Conservation (phyloP, 2,797 vertebrate species). For the Serranus cabrilla region DNA sequence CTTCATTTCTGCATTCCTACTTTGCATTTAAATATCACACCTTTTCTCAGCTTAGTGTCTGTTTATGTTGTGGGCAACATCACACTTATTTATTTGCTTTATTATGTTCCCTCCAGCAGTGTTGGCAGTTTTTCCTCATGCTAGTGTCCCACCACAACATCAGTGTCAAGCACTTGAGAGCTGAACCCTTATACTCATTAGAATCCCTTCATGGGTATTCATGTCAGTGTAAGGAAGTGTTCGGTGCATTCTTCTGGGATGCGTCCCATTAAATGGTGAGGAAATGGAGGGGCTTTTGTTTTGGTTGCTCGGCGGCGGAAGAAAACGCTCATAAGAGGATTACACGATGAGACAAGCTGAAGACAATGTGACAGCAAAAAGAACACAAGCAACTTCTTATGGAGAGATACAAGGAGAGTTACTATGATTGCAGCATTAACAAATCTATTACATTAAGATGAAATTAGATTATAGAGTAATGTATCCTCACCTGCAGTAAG, state of each 20-base stretch:
- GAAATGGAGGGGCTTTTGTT: constrained; percentile 53
- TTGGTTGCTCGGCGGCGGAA: constrained; percentile 25
- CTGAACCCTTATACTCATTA: constrained; percentile 38
- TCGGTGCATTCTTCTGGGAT: constrained; percentile 36
- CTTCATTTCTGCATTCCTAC: constrained; percentile 8
- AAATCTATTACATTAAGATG: constrained; percentile 38
- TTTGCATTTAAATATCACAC: background rate
- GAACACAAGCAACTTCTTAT: constrained; percentile 34
- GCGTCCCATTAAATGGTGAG: constrained; percentile 44
- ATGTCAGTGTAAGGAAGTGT: constrained; percentile 33
- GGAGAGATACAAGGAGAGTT: constrained; percentile 13
- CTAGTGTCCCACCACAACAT: constrained; percentile 8
- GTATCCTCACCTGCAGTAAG: background rate
- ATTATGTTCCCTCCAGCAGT: constrained; percentile 12
- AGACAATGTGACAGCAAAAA: constrained; percentile 56
- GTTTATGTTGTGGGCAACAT: constrained; percentile 6
- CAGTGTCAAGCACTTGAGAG: constrained; percentile 37
- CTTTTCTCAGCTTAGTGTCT: background rate
- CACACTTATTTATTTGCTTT: constrained; percentile 28
- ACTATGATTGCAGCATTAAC: constrained; percentile 31
- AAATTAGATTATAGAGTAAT: constrained; percentile 45
- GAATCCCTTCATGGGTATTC: constrained; percentile 24
- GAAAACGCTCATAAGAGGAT: constrained; percentile 64
- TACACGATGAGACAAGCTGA: constrained; percentile 57
- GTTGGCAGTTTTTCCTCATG: constrained; percentile 16